Conservation (phyloP, 2,113 vertebrate genomes). For the Strigops habroptila region DNA sequence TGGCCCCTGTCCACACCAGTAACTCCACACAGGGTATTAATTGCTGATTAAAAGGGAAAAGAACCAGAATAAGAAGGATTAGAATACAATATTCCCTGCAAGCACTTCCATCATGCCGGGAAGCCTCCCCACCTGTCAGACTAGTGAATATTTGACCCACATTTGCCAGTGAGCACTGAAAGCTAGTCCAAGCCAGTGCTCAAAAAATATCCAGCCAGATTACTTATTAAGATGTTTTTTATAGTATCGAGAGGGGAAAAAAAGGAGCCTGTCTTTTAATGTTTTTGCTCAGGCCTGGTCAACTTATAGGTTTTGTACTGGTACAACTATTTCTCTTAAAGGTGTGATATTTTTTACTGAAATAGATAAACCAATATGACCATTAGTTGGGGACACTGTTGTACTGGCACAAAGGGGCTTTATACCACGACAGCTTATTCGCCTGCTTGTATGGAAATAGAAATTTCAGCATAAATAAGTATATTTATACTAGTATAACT, state of each 20-base stretch:
- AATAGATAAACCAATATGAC: neutral
- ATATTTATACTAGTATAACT: neutral
- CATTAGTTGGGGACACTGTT: neutral
- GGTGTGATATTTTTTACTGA: constrained; percentile 1
- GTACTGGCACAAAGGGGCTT: neutral
- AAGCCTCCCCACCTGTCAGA: neutral
- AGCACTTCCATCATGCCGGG: neutral
- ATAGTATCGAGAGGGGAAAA: fast-evolving
- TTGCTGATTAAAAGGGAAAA: neutral
- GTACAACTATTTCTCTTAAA: neutral
- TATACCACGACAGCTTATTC: neutral
- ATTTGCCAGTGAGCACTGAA: neutral
- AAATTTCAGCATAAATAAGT: neutral
- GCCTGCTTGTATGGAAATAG: neutral
- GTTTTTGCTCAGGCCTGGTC: neutral
- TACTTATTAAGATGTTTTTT: neutral
- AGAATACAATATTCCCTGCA: neutral
- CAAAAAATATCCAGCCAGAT: neutral
- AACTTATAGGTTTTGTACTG: neutral
- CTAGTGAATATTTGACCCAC: neutral
- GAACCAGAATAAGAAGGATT: neutral
- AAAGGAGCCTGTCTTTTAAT: neutral
- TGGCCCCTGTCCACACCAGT: fast-evolving
- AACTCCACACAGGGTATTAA: neutral
- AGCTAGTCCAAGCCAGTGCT: neutral